A percentile compares a stretch with the other conserved stretches of the same genome.
Evolutionary conservation across 2,888 invertebrate genomes (phyloP).

Genomic region (Desoria tigrina): DNA sequence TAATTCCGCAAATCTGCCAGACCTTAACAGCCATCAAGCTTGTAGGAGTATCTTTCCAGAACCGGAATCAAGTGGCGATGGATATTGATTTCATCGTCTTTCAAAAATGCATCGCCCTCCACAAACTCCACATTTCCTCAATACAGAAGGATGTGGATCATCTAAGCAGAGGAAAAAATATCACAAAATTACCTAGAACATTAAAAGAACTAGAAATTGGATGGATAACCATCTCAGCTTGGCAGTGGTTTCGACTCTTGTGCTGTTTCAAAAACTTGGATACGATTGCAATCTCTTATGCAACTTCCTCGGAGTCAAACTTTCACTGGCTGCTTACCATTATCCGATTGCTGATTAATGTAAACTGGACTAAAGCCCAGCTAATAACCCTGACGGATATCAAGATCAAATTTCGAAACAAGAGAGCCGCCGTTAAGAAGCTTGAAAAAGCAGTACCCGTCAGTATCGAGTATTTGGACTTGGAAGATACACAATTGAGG

Average conservation of each 20-base stretch:
- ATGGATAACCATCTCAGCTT: neutral
- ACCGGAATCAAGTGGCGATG: neutral
- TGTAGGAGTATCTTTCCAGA: neutral
- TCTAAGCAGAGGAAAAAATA: neutral
- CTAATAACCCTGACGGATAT: neutral
- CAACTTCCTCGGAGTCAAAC: neutral
- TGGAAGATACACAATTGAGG: constrained; percentile 1
- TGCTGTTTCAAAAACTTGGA: neutral
- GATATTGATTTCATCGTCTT: constrained; percentile 10
- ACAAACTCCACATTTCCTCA: neutral
- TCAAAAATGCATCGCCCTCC: neutral
- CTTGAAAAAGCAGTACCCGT: neutral
- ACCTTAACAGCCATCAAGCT: constrained; percentile 8
- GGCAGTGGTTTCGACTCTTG: constrained; percentile 12
- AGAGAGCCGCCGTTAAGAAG: neutral
- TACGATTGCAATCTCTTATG: neutral
- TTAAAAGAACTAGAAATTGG: neutral
- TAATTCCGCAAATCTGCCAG: neutral
- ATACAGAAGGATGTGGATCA: neutral
- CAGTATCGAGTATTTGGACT: neutral
- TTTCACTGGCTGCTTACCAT: neutral
- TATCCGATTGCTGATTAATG: neutral
- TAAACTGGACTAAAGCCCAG: neutral
- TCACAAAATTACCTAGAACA: neutral
- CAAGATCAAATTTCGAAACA: constrained; percentile 12